These are phyloP conservation scores for Nebria salina DNA, from an alignment of 2,888 invertebrate genomes.

Conservation along the genomic window DNA sequence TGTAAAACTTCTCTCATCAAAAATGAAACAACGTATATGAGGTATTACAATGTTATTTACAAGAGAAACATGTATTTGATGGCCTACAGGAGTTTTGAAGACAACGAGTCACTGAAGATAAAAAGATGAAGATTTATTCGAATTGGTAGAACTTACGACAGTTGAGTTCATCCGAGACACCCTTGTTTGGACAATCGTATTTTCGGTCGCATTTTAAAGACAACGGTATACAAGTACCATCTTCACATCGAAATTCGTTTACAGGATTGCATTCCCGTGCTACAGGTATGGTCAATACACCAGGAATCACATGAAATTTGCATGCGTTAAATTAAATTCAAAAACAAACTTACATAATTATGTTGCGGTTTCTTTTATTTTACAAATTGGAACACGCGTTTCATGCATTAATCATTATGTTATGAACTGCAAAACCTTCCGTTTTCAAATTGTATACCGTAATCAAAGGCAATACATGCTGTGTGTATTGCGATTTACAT, in stretches of 20 bases:
- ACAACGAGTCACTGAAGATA: slow-evolving; percentile 38
- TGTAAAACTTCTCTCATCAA: neutral
- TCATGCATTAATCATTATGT: slow-evolving; percentile 40
- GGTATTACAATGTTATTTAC: slow-evolving; percentile 25
- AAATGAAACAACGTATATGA: neutral
- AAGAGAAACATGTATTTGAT: slow-evolving; percentile 29
- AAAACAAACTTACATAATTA: slow-evolving; percentile 15
- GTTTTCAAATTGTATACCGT: slow-evolving; percentile 4
- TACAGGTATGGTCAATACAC: slow-evolving; percentile 41
- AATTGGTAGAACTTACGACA: slow-evolving; percentile 73
- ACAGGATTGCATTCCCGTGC: slow-evolving; percentile 51
- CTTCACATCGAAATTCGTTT: slow-evolving; percentile 73
- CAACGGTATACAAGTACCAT: slow-evolving; percentile 78
- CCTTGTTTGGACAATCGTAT: slow-evolving; percentile 71
- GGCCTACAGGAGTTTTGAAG: slow-evolving; percentile 21
- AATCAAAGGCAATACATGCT: slow-evolving; percentile 27
- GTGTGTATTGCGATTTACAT: slow-evolving; percentile 32
- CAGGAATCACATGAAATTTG: slow-evolving; percentile 47
- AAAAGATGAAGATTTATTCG: slow-evolving; percentile 29
- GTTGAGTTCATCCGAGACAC: slow-evolving; percentile 69
- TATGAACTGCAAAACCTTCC: slow-evolving; percentile 32
- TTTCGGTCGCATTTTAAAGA: slow-evolving; percentile 77
- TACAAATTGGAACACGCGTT: slow-evolving; percentile 16
- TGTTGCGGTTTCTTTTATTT: neutral
- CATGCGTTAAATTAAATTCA: slow-evolving; percentile 47